Evolutionary conservation across 2,888 invertebrate genomes (phyloP).

Genomic region (Andrena bicolor): DNA sequence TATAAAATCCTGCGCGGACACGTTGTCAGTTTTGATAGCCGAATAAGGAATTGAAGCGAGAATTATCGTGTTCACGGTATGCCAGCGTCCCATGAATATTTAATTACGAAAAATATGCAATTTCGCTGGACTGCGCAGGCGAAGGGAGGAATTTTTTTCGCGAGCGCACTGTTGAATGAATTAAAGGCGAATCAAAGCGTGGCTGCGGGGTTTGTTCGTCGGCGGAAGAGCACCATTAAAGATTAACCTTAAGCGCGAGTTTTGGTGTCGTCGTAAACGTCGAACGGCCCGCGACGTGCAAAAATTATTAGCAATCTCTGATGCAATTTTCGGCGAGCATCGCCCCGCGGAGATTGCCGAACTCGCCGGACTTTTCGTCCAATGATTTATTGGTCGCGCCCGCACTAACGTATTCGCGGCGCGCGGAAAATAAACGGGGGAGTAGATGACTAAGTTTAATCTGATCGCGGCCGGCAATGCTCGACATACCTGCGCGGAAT

Average conservation of each 20-base stretch:
- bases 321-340: conserved; percentile 53
- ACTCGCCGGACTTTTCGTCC: conserved; percentile 33
- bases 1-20: too few relatives aligned
- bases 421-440: background rate
- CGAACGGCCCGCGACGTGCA: conserved; percentile 53
- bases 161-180: background rate
- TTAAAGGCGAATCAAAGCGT: conserved; percentile 33
- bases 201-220: background rate
- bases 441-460: conserved; percentile 25
- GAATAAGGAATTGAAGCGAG: background rate
- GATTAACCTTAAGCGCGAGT: conserved; percentile 47
- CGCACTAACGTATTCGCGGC: background rate
- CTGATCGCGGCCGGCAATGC: conserved; percentile 29
- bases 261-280: conserved; percentile 62
- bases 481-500: conserved; percentile 17
- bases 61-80: background rate
- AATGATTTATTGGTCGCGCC: conserved; percentile 52
- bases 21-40: background rate
- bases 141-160: background rate
- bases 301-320: conserved; percentile 70
- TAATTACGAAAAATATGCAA: background rate
- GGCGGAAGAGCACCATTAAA: conserved; percentile 38
- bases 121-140: background rate
- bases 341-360: conserved; percentile 51
- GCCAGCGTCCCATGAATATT: background rate